These are phyloP conservation scores for Tiliacea citrago DNA, from an alignment of 2,888 invertebrate genomes.

Conservation along the genomic window DNA sequence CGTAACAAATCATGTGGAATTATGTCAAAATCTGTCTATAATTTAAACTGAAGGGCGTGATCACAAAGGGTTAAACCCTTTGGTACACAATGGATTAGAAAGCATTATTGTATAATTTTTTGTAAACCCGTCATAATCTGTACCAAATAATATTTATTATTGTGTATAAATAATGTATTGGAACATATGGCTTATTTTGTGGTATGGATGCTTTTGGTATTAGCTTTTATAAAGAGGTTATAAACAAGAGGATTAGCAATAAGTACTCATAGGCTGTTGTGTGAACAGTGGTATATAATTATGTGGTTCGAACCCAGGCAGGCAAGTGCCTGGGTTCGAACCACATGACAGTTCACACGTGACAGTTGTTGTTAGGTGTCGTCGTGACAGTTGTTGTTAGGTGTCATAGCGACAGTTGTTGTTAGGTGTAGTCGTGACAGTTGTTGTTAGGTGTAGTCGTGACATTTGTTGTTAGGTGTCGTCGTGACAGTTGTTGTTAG, in stretches of 20 bases:
- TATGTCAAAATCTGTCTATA: slow-evolving; percentile 52
- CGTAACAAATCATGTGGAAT: slow-evolving; percentile 31
- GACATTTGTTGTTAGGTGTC: too few relatives aligned
- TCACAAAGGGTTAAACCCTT: slow-evolving; percentile 47
- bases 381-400: too few relatives aligned
- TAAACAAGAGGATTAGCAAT: neutral
- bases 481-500: too few relatives aligned
- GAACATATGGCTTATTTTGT: slow-evolving; percentile 54
- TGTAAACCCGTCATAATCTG: slow-evolving; percentile 82
- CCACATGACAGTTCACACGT: too few relatives aligned
- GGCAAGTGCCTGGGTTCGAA: too few relatives aligned
- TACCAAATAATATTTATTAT: slow-evolving; percentile 70
- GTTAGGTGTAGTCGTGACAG: too few relatives aligned
- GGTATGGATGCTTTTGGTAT: slow-evolving; percentile 48
- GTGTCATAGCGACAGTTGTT: too few relatives aligned
- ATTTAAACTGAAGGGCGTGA: slow-evolving; percentile 37
- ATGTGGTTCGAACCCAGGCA: too few relatives aligned
- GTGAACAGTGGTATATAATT: too few relatives aligned
- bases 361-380: too few relatives aligned
- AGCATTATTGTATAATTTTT: slow-evolving; percentile 72
- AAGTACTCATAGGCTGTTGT: too few relatives aligned
- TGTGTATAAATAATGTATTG: slow-evolving; percentile 47
- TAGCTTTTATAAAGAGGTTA: neutral
- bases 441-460: too few relatives aligned
- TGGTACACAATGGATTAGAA: slow-evolving; percentile 60